Percentiles rank a stretch among this genome's conserved stretches.
Conservation (phyloP, 1,140 invertebrate genomes). For the Tetragonula clypearis region DNA sequence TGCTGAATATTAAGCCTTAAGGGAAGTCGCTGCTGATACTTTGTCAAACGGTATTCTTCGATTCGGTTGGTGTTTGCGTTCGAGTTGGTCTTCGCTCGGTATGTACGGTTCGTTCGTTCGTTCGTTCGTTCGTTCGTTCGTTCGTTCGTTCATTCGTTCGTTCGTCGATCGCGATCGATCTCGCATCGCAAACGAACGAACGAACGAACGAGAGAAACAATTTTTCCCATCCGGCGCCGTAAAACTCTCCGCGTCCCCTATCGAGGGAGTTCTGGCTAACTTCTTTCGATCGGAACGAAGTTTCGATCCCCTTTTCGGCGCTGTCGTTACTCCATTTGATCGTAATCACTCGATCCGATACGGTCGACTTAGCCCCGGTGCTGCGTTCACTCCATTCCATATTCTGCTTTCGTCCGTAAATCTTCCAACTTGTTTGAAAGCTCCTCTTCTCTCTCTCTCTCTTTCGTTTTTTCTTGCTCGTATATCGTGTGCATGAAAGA, state of each 20-base stretch:
- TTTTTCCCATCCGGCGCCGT: constrained; percentile 16
- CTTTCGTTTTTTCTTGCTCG: too few species aligned
- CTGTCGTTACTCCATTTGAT: constrained; percentile 52
- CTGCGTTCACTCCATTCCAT: constrained; percentile 34
- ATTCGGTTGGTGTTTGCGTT: neutral
- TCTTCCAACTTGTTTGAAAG: constrained; percentile 52
- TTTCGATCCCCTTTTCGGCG: constrained; percentile 51
- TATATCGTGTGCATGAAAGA: neutral
- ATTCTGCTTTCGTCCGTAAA: constrained; percentile 50
- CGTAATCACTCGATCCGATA: constrained; percentile 48
- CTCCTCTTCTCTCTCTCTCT: neutral
- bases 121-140: neutral
- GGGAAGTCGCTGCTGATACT: neutral
- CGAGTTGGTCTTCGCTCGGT: neutral
- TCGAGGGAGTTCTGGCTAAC: constrained; percentile 33
- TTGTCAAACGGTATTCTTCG: neutral
- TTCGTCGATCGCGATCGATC: neutral
- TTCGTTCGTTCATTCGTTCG: neutral
- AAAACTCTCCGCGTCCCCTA: neutral
- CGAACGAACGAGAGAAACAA: constrained; percentile 20
- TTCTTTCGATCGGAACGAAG: constrained; percentile 58
- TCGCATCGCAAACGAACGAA: neutral
- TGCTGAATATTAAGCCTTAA: constrained; percentile 42
- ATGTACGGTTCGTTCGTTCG: neutral
- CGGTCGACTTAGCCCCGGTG: constrained; percentile 34